Evolutionary conservation across 2,888 invertebrate genomes (phyloP), one percentile per base, ranked within the genome.

Genomic region (Drosophila nigricruria): DNA sequence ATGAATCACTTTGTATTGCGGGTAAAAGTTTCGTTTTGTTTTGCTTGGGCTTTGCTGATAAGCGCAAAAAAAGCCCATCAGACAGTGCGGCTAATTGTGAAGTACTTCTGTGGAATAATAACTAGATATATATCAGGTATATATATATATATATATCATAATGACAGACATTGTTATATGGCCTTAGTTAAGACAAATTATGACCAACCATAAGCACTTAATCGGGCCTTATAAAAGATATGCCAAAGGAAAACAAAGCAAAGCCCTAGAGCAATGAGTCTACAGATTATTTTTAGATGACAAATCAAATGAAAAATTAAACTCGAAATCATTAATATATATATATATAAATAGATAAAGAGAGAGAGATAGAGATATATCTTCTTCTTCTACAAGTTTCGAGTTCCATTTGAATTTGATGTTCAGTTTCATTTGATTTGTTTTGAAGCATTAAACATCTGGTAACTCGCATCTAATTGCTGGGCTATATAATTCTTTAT

Each of bases 401-500:
- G 32, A 45, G 47, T 32, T 20, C 18, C 9, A 20, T 18, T 20
- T 12, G 25, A 5, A 34, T 58, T 66, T 59, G 54, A 60, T 68
- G 53, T 52, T 61, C 40, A 34, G 47, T 50, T 57, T 54, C 27
- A 23, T 69, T 65, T 60, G 60, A 78, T 73, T 77, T 70, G 58
- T 27, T 53, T 63, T 58, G n/a, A 56, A 40, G 25, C 70, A 49
- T 69, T 68, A 27, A 47, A 16, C 69, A 77, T 59, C 72, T 54
- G 50, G 5, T 69, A 77, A 60, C 66, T 45, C 42, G 8, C 45
- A 20, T 49, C 63, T 63, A 70, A 74, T 79, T 63, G 57, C 40
- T n/a, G 9, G 20, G 60, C 73, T 9, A 73, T 78, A 65, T 69
- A 78, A 78, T 73, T 73, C 60, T 62, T 73, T 73, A 77, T 74